Evolutionary conservation across 2,888 invertebrate genomes (phyloP).

Genomic region (Amiota communis): DNA sequence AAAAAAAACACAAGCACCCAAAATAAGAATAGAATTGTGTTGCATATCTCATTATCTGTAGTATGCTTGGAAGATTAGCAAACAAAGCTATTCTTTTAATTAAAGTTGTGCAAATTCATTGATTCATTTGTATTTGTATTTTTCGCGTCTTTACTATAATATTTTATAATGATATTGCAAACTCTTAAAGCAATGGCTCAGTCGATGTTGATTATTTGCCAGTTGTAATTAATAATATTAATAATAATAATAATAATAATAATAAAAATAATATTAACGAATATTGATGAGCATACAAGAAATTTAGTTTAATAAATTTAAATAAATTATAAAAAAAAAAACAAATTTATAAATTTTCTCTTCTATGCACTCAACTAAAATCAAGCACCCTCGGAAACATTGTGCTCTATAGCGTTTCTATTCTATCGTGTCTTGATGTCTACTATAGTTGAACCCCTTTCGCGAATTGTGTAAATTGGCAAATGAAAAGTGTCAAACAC

Average conservation of each 20-base stretch:
- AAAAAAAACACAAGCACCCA: background rate
- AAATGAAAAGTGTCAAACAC: constrained; percentile 9
- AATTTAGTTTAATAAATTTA: constrained; percentile 42
- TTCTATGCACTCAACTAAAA: constrained; percentile 6
- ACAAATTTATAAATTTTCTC: background rate
- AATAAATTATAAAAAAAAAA: constrained; percentile 39
- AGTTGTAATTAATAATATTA: constrained; percentile 19
- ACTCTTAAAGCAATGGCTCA: constrained; percentile 6
- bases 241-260: background rate
- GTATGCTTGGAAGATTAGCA: background rate
- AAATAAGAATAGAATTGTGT: background rate
- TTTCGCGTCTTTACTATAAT: background rate
- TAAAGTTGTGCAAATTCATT: background rate
- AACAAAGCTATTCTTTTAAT: background rate
- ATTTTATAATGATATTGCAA: background rate
- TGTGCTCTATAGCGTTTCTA: background rate
- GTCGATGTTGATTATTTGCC: constrained; percentile 25
- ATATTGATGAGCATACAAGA: constrained; percentile 22
- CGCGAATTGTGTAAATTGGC: background rate
- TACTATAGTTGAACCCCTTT: constrained; percentile 15
- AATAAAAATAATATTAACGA: too few species aligned
- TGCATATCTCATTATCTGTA: background rate
- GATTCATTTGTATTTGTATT: background rate
- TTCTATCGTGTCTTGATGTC: background rate
- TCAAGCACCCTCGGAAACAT: background rate